Percentiles rank a stretch among this genome's conserved stretches.
phyloP scores from a whole-genome alignment of 2,888 invertebrate genomes.

The Bruchidius siliquastri region DNA sequence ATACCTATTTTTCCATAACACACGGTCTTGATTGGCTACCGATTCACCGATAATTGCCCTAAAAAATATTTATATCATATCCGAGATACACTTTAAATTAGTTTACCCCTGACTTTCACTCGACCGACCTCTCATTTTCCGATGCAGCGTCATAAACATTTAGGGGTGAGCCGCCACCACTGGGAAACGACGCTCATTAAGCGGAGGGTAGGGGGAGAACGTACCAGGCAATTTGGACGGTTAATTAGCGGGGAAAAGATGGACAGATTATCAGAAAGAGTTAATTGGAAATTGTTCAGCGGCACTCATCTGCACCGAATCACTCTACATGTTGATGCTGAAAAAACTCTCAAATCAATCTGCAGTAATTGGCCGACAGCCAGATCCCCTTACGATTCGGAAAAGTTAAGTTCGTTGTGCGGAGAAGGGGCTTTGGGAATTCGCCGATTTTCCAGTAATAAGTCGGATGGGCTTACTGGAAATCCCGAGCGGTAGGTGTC shows the following conservation, averaged over 20 bases:
- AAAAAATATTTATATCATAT: too few relatives aligned
- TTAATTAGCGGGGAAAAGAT: slow-evolving; percentile 42
- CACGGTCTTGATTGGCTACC: too few relatives aligned
- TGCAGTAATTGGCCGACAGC: slow-evolving; percentile 18
- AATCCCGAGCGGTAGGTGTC: neutral
- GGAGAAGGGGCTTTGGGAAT: neutral
- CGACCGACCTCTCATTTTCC: neutral
- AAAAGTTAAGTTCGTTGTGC: neutral
- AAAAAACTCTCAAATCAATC: slow-evolving; percentile 37
- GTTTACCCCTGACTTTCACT: neutral
- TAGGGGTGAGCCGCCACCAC: neutral
- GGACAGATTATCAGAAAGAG: slow-evolving; percentile 43
- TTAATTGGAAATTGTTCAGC: slow-evolving; percentile 45
- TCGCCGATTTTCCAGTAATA: neutral
- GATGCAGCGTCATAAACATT: neutral
- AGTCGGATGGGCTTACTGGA: neutral
- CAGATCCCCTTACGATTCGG: neutral
- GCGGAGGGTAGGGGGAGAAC: slow-evolving; percentile 38
- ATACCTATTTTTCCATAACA: too few relatives aligned
- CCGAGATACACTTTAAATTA: too few relatives aligned
- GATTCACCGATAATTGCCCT: too few relatives aligned
- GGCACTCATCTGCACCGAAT: slow-evolving; percentile 27
- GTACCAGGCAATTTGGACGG: slow-evolving; percentile 38
- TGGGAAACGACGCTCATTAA: slow-evolving; percentile 34
- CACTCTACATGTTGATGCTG: slow-evolving; percentile 25